These are phyloP conservation scores for Plebejus argus DNA, from an alignment of 2,888 invertebrate species.

Conservation along the genomic window DNA sequence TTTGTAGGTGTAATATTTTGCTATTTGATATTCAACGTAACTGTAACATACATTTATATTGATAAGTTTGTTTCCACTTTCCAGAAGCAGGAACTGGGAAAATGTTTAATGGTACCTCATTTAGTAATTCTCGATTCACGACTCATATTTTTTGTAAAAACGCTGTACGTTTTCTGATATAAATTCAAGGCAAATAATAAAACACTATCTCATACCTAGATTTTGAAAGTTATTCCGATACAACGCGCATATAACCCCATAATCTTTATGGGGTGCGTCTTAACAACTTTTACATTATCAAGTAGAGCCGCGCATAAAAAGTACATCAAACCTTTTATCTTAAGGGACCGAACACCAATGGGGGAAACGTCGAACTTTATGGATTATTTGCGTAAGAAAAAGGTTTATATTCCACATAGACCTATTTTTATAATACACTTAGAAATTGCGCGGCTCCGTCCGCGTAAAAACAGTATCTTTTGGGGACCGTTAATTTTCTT, in stretches of 20 bases:
- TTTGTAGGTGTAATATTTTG: no score
- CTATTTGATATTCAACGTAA: no score
- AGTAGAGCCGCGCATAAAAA: constrained; percentile 21
- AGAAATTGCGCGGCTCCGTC: not conserved
- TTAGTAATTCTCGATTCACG: no score
- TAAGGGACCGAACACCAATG: constrained; percentile 3
- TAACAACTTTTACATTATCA: constrained; percentile 30
- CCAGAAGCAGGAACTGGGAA: no score
- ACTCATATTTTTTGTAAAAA: no score
- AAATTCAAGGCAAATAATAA: no score
- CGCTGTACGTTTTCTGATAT: no score
- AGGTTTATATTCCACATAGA: not conserved
- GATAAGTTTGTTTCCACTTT: no score
- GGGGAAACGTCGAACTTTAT: not conserved
- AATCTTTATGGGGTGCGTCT: constrained; percentile 13
- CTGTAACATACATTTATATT: no score
- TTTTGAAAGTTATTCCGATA: not conserved
- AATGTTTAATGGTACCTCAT: no score
- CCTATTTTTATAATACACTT: constrained; percentile 8
- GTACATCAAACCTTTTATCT: constrained; percentile 28
- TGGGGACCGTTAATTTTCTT: no score
- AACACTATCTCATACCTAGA: not conserved
- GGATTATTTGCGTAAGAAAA: constrained; percentile 22
- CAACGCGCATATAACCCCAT: not conserved
- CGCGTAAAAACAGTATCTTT: no score